Conservation (phyloP, 2,888 invertebrate genomes). For the Plebejus anna region DNA sequence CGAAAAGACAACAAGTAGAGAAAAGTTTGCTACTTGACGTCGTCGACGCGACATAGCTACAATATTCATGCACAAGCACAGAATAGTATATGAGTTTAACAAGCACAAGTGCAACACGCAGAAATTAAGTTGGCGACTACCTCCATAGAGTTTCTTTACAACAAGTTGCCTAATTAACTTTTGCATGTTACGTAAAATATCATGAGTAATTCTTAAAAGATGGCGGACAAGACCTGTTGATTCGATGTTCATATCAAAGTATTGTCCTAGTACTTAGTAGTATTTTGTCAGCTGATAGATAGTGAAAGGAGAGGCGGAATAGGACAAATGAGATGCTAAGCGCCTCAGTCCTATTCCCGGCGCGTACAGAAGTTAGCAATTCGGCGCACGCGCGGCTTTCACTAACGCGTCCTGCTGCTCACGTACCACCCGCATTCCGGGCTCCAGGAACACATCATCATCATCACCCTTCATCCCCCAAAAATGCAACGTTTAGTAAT, state of each 20-base stretch:
- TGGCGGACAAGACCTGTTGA: not conserved
- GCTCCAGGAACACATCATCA: slow-evolving; percentile 31
- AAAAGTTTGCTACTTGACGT: too few species aligned
- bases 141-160: too few species aligned
- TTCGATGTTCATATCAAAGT: not conserved
- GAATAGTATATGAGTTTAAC: too few species aligned
- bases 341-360: slow-evolving; percentile 64
- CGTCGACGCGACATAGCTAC: too few species aligned
- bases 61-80: too few species aligned
- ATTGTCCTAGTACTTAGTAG: not conserved
- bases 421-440: slow-evolving; percentile 37
- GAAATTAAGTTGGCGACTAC: too few species aligned
- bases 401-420: slow-evolving; percentile 64
- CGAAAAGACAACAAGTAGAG: too few species aligned
- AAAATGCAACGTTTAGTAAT: too few species aligned
- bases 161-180: too few species aligned
- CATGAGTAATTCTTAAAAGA: not conserved
- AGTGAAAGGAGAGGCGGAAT: slow-evolving; percentile 69
- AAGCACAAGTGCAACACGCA: too few species aligned
- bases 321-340: slow-evolving; percentile 69
- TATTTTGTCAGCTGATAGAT: slow-evolving; percentile 37
- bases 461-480: not conserved
- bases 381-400: slow-evolving; percentile 70
- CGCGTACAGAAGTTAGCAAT: slow-evolving; percentile 61
- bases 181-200: too few species aligned